Evolutionary conservation across 2,888 invertebrate genomes (phyloP), one percentile per base, ranked within the genome.

Genomic region (Amphipoea lucens): DNA sequence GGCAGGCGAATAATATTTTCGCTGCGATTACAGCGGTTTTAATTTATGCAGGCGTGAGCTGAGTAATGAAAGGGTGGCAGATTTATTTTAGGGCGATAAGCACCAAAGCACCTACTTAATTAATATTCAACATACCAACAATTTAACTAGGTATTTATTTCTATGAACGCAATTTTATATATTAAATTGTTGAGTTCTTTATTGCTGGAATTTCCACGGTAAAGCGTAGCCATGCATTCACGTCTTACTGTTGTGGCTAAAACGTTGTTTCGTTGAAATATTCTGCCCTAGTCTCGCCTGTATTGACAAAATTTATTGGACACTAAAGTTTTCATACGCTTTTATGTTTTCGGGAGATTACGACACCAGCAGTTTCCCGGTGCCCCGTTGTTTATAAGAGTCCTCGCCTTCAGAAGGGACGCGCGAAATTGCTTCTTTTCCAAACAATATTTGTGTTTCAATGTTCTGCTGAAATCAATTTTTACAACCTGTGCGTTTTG

Each of bases 321-420:
- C 91, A 95, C 93, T 96, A 95, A 95, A 95, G 91, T 94, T 95
- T 96, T 95, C 94, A 94, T 94, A 94, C 92, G 92, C 93, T 93
- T 95, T 95, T 94, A 95, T 94, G 94, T 94, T 94, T 95, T 92
- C 90, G 91, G 92, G 91, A 95, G 94, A 95, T 95, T 95, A 94
- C 94, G 92, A 90, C 90, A 89, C 90, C 90, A 92, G 90, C 94
- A 92, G 92, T 92, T 93, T 92, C 89, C 90, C 88, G 78, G 90
- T 87, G 86, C 90, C 88, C 90, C 91, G 92, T 92, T 92, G 92
- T 93, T 94, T 93, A 93, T 93, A 94, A 93, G 92, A 92, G 92
- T 89, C 92, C 91, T 91, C 88, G 88, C 90, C 89, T 88, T 90
- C 84, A 83, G 83, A 90, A 92, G 92, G 93, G 92, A 92, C 92